Evolutionary conservation across 2,888 invertebrate species (phyloP).

Genomic region (Caenorhabditis uteleia): DNA sequence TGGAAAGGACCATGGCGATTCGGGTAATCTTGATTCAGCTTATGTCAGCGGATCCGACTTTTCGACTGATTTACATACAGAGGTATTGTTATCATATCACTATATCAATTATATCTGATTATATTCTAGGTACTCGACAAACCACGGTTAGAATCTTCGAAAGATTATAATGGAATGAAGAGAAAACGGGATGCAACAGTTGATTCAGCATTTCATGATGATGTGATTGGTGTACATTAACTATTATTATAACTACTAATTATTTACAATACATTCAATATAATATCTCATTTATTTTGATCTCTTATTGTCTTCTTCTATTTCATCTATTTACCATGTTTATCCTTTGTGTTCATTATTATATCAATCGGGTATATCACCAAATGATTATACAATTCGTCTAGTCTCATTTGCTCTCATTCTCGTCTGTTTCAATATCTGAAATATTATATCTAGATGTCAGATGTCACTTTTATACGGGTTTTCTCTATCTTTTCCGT

Average conservation of each 20-base stretch:
- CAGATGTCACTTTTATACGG: too few relatives aligned
- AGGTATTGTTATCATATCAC: too few relatives aligned
- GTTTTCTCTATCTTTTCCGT: too few relatives aligned
- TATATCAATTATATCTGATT: too few relatives aligned
- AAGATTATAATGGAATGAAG: constrained; percentile 3
- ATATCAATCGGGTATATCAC: too few relatives aligned
- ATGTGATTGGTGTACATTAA: constrained; percentile 32
- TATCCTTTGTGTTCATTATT: too few relatives aligned
- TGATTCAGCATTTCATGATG: constrained; percentile 30
- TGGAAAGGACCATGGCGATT: constrained; percentile 19
- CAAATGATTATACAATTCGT: too few relatives aligned
- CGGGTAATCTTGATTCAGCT: constrained; percentile 28
- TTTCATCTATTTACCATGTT: background rate
- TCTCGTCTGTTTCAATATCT: too few relatives aligned
- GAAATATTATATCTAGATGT: too few relatives aligned
- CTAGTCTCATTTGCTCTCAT: too few relatives aligned
- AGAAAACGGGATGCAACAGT: constrained; percentile 3
- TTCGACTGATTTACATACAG: constrained; percentile 18
- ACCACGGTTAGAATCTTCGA: constrained; percentile 14
- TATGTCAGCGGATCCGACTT: constrained; percentile 34
- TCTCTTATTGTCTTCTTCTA: constrained; percentile 1
- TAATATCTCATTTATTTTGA: background rate
- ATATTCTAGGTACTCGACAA: constrained; percentile 32
- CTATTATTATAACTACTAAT: too few relatives aligned
- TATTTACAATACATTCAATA: background rate